Conservation (phyloP, 2,797 vertebrate species). For the Gila robusta region DNA sequence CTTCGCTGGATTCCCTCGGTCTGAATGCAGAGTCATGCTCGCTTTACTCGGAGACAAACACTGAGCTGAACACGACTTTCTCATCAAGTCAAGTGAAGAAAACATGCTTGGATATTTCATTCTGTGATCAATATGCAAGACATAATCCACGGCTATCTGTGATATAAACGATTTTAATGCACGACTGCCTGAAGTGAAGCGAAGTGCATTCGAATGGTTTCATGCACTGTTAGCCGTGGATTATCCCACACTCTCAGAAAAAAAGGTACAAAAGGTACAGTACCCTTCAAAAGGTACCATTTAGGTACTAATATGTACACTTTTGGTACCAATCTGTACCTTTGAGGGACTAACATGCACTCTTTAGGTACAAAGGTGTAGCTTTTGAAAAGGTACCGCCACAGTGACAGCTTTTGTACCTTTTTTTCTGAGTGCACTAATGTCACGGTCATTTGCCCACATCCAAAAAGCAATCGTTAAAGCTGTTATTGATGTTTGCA, state of each 20-base stretch:
- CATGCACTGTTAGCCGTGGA: neutral
- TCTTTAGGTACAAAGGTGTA: too few relatives aligned
- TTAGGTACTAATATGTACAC: too few relatives aligned
- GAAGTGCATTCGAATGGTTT: neutral
- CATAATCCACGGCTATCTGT: neutral
- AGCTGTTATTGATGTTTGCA: neutral
- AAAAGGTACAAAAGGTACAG: too few relatives aligned
- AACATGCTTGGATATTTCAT: neutral
- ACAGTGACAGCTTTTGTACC: too few relatives aligned
- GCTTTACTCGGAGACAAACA: constrained; percentile 9
- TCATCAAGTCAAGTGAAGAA: neutral
- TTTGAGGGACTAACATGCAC: too few relatives aligned
- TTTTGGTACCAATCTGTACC: too few relatives aligned
- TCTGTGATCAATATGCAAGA: neutral
- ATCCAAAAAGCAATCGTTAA: neutral
- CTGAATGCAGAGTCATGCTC: constrained; percentile 57
- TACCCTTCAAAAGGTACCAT: too few relatives aligned
- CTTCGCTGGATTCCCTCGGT: constrained; percentile 45
- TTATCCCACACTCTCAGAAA: neutral
- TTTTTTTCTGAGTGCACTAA: too few relatives aligned
- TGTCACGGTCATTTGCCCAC: neutral
- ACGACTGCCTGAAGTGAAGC: neutral
- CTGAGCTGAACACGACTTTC: neutral
- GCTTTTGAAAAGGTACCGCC: too few relatives aligned
- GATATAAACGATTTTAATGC: neutral